Evolutionary conservation across 2,113 vertebrate genomes (phyloP).

Genomic region (Stigmatopora argus): DNA sequence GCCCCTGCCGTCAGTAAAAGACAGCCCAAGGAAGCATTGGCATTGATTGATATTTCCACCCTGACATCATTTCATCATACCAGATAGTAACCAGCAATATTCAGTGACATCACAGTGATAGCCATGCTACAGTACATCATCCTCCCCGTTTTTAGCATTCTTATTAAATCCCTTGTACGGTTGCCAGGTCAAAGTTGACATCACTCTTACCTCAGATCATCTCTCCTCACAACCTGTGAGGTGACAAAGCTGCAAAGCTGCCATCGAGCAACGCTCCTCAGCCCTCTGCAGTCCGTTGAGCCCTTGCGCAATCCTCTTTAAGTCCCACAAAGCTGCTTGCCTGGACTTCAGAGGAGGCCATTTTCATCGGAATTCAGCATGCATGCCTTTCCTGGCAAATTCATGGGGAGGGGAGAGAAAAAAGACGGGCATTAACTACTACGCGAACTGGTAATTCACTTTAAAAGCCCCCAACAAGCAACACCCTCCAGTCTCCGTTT

Average conservation of each 20-base stretch:
- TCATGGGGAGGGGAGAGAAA: conserved; percentile 15
- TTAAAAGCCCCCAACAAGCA: conserved; percentile 22
- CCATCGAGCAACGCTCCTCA: neutral
- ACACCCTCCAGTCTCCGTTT: conserved; percentile 16
- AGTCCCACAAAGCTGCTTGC: conserved; percentile 50
- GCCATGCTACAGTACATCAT: neutral
- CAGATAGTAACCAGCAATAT: neutral
- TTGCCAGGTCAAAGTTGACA: conserved; percentile 52
- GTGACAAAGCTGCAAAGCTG: conserved; percentile 40
- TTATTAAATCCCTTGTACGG: conserved; percentile 30
- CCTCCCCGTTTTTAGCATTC: neutral
- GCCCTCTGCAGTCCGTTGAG: conserved; percentile 62
- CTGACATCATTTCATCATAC: neutral
- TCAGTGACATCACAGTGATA: neutral
- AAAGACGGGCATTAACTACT: conserved; percentile 46
- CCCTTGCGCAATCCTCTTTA: conserved; percentile 45
- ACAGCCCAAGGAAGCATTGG: neutral
- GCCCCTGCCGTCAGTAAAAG: too few relatives aligned
- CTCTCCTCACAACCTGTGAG: conserved; percentile 50
- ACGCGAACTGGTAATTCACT: conserved; percentile 50
- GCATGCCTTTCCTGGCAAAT: conserved; percentile 35
- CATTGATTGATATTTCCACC: neutral
- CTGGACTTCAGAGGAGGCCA: conserved; percentile 36
- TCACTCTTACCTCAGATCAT: conserved; percentile 49
- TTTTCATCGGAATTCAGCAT: conserved; percentile 60